Conservation (phyloP, 1,140 invertebrate genomes). For the Zaprionus camerounensis region DNA sequence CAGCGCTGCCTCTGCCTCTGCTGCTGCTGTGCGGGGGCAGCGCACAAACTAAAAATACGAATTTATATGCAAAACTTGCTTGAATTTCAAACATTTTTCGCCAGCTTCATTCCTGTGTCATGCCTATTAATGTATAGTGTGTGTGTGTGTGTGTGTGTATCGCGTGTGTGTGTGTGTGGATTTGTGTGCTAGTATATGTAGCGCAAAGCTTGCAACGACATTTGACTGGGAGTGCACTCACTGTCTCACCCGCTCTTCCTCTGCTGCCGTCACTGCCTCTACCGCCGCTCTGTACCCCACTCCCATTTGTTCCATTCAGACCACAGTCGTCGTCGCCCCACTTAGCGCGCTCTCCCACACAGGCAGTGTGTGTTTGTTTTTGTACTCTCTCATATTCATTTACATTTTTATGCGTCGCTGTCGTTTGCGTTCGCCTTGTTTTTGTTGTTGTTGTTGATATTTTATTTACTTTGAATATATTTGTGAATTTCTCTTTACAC, state of each 20-base stretch:
- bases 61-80: conserved; percentile 75
- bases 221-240: conserved; percentile 38
- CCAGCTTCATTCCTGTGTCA: conserved; percentile 45
- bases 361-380: conserved; percentile 14
- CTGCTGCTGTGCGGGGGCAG: conserved; percentile 6
- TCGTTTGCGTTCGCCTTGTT: conserved; percentile 36
- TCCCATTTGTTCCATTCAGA: conserved; percentile 43
- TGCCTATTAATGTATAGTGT: conserved; percentile 43
- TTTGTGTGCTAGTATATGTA: conserved; percentile 23
- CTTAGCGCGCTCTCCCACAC: conserved; percentile 50
- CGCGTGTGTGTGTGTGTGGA: conserved; percentile 4
- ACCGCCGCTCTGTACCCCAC: conserved; percentile 8
- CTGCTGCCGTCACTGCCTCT: conserved; percentile 7
- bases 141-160: not conserved
- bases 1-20: conserved; percentile 24
- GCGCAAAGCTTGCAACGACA: conserved; percentile 53
- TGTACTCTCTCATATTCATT: conserved; percentile 53
- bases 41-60: conserved; percentile 66
- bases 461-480: conserved; percentile 52
- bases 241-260: not conserved
- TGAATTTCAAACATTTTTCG: conserved; percentile 65
- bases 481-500: conserved; percentile 21
- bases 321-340: conserved; percentile 45
- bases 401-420: conserved; percentile 63
- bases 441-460: conserved; percentile 28